Percentiles rank a stretch among this genome's conserved stretches.
Evolutionary conservation across 1,140 invertebrate genomes (phyloP).

Genomic region (Vanessa atalanta): DNA sequence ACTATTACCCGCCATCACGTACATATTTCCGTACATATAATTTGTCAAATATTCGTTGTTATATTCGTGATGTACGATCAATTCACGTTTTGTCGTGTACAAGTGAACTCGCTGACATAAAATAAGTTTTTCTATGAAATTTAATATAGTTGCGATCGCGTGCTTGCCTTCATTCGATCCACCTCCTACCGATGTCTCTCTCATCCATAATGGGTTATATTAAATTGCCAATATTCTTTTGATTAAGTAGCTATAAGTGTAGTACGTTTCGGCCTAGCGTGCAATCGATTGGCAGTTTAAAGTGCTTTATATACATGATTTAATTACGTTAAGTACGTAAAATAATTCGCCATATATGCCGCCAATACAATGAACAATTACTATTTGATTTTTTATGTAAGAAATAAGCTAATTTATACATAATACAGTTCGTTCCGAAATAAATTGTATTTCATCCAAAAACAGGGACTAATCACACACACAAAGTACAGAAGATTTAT

Average conservation of each 20-base stretch:
- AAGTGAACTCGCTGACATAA: conserved; percentile 56
- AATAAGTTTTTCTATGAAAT: conserved; percentile 75
- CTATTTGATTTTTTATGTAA: too few species aligned
- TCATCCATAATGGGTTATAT: conserved; percentile 63
- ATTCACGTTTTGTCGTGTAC: conserved; percentile 54
- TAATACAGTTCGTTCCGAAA: too few species aligned
- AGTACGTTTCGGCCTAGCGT: conserved; percentile 43
- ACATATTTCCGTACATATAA: not conserved
- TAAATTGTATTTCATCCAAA: too few species aligned
- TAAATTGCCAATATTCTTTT: conserved; percentile 64
- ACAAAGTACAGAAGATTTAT: too few species aligned
- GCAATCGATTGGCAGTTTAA: not conserved
- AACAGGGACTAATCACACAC: too few species aligned
- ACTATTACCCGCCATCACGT: too few species aligned
- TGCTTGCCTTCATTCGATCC: conserved; percentile 59
- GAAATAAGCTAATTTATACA: too few species aligned
- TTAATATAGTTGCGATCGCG: conserved; percentile 67
- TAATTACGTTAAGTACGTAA: not conserved
- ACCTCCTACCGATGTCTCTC: conserved; percentile 63
- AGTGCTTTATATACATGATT: conserved; percentile 3
- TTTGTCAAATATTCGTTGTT: not conserved
- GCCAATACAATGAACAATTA: too few species aligned
- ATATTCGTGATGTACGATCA: conserved; percentile 44
- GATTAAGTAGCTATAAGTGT: conserved; percentile 56
- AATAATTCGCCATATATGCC: not conserved